Evolutionary conservation across 2,113 vertebrate species (phyloP).

Genomic region (Scalopus aquaticus): DNA sequence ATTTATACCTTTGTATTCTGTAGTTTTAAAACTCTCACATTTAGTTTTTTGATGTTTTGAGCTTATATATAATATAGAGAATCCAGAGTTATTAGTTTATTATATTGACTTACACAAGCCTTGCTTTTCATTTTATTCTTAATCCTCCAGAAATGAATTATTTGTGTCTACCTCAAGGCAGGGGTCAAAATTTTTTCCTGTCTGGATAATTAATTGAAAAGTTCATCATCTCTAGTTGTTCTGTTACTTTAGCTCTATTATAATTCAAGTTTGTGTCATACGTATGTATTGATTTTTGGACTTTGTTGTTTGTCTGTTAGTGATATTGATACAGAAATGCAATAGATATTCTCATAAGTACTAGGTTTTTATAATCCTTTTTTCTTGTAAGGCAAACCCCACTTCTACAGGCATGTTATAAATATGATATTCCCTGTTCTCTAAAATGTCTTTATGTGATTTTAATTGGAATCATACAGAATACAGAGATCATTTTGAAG

Average conservation of each 20-base stretch:
- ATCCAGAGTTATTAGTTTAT: too few species aligned
- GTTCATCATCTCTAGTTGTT: not conserved
- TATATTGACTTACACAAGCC: not conserved
- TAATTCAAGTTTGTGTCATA: not conserved
- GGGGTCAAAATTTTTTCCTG: not conserved
- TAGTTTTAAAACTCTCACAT: not conserved
- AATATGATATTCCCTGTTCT: not conserved
- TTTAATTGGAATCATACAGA: not conserved
- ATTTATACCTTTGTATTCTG: not conserved
- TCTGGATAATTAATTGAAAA: constrained; percentile 18
- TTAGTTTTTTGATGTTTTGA: too few species aligned
- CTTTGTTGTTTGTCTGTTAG: not conserved
- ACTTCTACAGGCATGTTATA: not conserved
- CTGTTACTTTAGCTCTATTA: not conserved
- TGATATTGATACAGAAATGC: not conserved
- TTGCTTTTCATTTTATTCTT: not conserved
- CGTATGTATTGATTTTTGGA: not conserved
- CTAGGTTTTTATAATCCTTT: not conserved
- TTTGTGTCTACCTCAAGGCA: not conserved
- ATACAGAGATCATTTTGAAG: not conserved
- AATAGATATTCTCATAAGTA: not conserved
- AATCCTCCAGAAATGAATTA: not conserved
- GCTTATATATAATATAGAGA: too few species aligned
- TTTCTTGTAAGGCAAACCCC: not conserved
- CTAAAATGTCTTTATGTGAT: not conserved